phyloP scores from a whole-genome alignment of 2,888 invertebrate genomes.

The Platycheirus albimanus region DNA sequence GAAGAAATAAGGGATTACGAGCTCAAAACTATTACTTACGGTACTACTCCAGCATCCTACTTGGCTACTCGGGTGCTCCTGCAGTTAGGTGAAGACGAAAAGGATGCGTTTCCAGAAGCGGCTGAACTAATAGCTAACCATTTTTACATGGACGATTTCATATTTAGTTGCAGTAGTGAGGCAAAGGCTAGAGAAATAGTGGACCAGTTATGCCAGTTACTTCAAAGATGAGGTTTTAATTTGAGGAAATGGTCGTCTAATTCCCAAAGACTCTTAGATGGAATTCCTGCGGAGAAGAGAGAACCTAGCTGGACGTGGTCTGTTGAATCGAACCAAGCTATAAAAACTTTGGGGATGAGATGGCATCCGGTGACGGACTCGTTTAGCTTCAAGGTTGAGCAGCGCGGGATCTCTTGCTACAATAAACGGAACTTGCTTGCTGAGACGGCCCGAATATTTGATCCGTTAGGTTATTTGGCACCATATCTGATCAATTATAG shows the following conservation, averaged over 20 bases:
- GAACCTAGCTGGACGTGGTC: neutral
- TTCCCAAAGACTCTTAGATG: neutral
- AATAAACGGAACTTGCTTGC: constrained; percentile 63
- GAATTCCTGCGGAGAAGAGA: neutral
- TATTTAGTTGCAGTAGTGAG: constrained; percentile 32
- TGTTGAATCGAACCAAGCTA: neutral
- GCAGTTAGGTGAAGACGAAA: constrained; percentile 42
- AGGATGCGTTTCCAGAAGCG: constrained; percentile 15
- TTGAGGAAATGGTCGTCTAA: constrained; percentile 8
- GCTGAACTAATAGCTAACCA: constrained; percentile 32
- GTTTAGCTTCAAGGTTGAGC: neutral
- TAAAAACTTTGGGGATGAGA: constrained; percentile 7
- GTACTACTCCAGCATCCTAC: constrained; percentile 42
- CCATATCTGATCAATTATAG: constrained; percentile 50
- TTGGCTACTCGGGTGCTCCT: constrained; percentile 46
- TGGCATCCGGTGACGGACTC: constrained; percentile 11
- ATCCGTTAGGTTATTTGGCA: constrained; percentile 55
- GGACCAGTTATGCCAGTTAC: neutral
- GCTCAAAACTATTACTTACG: constrained; percentile 55
- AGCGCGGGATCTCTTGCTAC: too few relatives aligned
- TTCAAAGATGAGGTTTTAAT: neutral
- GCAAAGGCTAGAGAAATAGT: neutral
- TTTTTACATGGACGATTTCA: constrained; percentile 51
- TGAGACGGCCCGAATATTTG: constrained; percentile 58
- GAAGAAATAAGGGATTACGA: too few relatives aligned